These are phyloP conservation scores for Linepithema humile DNA, from an alignment of 1,140 invertebrate genomes.

Conservation along the genomic window DNA sequence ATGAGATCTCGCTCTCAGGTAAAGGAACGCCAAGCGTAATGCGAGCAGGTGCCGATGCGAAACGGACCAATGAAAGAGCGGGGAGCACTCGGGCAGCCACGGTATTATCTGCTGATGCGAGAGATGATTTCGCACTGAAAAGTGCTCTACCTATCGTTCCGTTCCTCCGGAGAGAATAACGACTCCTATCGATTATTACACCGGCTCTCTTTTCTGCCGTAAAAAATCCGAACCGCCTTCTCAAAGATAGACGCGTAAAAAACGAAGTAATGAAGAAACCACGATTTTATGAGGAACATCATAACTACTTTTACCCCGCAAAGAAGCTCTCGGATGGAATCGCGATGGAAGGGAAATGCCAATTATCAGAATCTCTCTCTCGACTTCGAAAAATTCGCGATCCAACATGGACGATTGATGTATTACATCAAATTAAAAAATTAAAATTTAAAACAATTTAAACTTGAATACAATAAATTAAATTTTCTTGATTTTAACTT, in stretches of 20 bases:
- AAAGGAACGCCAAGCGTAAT: conserved; percentile 11
- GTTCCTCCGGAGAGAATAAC: conserved; percentile 1
- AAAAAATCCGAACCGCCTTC: conserved; percentile 32
- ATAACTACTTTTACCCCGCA: conserved; percentile 21
- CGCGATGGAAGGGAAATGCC: conserved; percentile 7
- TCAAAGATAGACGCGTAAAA: conserved; percentile 9
- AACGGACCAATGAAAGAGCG: background rate
- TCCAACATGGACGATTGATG: background rate
- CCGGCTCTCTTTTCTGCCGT: background rate
- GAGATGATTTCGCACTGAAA: conserved; percentile 35
- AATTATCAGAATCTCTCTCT: conserved; percentile 33
- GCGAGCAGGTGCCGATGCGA: background rate
- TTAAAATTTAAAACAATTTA: no score
- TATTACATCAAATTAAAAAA: no score
- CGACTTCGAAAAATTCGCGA: background rate
- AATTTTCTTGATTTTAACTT: no score
- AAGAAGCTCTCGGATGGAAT: background rate
- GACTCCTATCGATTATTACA: conserved; percentile 31
- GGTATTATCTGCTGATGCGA: conserved; percentile 24
- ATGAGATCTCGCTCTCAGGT: conserved; percentile 25
- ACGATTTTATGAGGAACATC: conserved; percentile 6
- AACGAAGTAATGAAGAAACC: conserved; percentile 45
- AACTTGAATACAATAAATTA: no score
- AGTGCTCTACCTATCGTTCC: conserved; percentile 35
- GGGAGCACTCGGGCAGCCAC: conserved; percentile 48